Conservation (phyloP, 2,888 invertebrate genomes). For the Tholera decimalis region DNA sequence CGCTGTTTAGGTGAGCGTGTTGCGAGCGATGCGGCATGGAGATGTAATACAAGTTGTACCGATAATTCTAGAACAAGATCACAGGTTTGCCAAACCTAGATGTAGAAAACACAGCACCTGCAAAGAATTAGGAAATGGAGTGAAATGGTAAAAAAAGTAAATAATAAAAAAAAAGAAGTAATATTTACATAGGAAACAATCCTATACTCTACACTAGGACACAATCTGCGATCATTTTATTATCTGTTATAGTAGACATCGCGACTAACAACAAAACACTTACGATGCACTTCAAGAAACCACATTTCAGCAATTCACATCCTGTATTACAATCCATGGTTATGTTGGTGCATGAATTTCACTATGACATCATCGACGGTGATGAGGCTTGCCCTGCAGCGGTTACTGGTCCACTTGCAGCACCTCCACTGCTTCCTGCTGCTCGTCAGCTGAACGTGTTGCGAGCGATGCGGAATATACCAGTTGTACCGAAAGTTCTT, state of each 20-base stretch:
- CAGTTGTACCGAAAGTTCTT: conserved; percentile 52
- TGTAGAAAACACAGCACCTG: conserved; percentile 46
- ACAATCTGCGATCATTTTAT: background rate
- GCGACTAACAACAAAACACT: background rate
- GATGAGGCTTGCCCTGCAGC: conserved; percentile 41
- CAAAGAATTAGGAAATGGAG: background rate
- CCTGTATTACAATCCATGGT: conserved; percentile 21
- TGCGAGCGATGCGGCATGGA: conserved; percentile 4
- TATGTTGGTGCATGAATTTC: conserved; percentile 27
- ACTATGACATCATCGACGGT: conserved; percentile 43
- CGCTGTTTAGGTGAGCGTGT: background rate
- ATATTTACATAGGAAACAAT: background rate
- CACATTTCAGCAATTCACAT: background rate
- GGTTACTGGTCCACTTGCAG: conserved; percentile 55
- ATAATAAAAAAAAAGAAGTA: background rate
- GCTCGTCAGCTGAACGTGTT: background rate
- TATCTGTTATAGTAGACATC: background rate
- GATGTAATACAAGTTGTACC: conserved; percentile 53
- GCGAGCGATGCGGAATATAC: conserved; percentile 26
- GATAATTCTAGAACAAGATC: conserved; percentile 39
- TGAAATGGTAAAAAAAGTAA: background rate
- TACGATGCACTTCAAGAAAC: background rate
- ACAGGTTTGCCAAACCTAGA: conserved; percentile 53
- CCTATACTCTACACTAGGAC: too few species aligned
- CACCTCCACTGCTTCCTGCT: conserved; percentile 55